Evolutionary conservation across 2,797 vertebrate genomes (phyloP).

Genomic region (Neosilurus mollespiculum): DNA sequence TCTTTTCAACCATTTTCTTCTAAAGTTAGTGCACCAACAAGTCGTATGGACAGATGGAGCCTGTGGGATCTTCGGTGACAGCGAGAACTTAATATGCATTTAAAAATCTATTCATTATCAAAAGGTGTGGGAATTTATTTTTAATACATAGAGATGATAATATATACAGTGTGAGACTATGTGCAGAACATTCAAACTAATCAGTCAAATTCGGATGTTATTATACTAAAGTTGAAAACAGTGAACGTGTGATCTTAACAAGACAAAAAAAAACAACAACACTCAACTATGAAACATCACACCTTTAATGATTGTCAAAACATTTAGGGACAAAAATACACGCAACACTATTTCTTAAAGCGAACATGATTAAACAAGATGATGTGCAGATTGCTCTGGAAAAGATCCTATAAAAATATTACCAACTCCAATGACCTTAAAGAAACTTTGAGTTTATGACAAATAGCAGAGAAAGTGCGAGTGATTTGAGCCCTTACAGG

Average conservation of each 20-base stretch:
- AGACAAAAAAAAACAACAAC: background rate
- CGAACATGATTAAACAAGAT: conserved; percentile 1
- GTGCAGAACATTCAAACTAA: background rate
- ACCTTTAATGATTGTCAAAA: conserved; percentile 29
- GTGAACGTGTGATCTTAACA: background rate
- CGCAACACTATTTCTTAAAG: too few relatives aligned
- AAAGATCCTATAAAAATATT: conserved; percentile 9
- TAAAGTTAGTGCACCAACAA: too few relatives aligned
- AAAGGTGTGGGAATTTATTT: too few relatives aligned
- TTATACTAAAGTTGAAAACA: background rate
- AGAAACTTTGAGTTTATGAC: background rate
- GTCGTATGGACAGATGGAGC: too few relatives aligned
- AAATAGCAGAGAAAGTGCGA: background rate
- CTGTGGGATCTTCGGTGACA: too few relatives aligned
- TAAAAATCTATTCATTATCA: too few relatives aligned
- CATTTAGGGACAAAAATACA: conserved; percentile 11
- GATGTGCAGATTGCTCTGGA: background rate
- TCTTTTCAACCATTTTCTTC: too few relatives aligned
- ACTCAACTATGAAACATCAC: conserved; percentile 17
- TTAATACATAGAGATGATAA: background rate
- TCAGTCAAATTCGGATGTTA: background rate
- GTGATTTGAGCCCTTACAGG: conserved; percentile 4
- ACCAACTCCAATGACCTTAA: background rate
- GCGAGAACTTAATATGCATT: too few relatives aligned
- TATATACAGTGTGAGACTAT: too few relatives aligned